Percentiles rank a stretch among this genome's conserved stretches.
Conservation (phyloP, 1,140 invertebrate genomes). For the Aricia agestis region DNA sequence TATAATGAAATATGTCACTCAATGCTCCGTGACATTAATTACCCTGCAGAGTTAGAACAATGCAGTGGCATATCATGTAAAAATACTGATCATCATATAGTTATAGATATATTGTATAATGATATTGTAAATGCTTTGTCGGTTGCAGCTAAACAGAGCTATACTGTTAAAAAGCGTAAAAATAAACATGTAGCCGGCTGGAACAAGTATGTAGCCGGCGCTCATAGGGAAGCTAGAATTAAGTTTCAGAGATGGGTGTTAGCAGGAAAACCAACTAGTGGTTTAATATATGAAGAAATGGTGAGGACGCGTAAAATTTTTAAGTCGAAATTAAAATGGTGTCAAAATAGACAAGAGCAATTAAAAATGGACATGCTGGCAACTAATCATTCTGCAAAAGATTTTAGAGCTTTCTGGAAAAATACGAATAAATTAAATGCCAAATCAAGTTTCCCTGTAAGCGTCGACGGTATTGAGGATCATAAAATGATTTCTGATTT, state of each 20-base stretch:
- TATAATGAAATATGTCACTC: too few species aligned
- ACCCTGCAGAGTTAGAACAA: not conserved
- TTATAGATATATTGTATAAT: not conserved
- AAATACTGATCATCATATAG: too few species aligned
- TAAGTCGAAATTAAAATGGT: not conserved
- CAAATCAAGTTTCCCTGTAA: not conserved
- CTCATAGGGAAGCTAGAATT: not conserved
- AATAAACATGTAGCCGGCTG: not conserved
- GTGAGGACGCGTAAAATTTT: not conserved
- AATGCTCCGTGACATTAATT: not conserved
- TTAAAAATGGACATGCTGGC: not conserved
- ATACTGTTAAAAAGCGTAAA: not conserved
- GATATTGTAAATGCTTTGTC: not conserved
- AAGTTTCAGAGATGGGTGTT: too few species aligned
- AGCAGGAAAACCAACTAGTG: too few species aligned
- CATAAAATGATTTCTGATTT: not conserved
- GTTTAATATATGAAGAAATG: not conserved
- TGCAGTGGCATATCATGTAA: not conserved
- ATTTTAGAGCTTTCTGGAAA: too few species aligned
- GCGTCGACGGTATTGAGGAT: not conserved
- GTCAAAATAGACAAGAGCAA: too few species aligned
- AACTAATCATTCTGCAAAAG: not conserved
- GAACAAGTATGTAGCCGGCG: not conserved
- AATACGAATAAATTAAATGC: too few species aligned
- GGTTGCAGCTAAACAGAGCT: not conserved